Percentiles rank a stretch among this genome's conserved stretches.
These are phyloP conservation scores for Enoplosus armatus DNA, from an alignment of 2,797 vertebrate species.

Conservation along the genomic window DNA sequence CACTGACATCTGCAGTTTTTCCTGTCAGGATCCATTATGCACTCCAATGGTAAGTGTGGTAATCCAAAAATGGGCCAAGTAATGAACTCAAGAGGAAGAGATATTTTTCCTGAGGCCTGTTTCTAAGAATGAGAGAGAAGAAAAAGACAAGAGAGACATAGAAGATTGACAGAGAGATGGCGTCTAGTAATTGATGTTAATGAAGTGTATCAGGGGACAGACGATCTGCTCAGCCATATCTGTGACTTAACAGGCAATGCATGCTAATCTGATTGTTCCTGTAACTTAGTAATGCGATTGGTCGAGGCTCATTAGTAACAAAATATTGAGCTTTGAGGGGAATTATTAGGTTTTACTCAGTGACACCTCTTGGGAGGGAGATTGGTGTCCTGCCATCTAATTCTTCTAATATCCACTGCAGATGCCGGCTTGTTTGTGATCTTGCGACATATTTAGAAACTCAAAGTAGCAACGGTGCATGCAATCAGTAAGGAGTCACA, in stretches of 20 bases:
- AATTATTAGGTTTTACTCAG: slow-evolving; percentile 49
- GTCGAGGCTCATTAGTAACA: slow-evolving; percentile 69
- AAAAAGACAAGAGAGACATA: background rate
- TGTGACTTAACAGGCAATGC: slow-evolving; percentile 26
- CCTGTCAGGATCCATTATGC: slow-evolving; percentile 56
- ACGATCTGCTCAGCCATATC: slow-evolving; percentile 56
- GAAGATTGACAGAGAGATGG: background rate
- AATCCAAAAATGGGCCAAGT: slow-evolving; percentile 41
- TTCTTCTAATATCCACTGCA: slow-evolving; percentile 33
- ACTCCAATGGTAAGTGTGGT: slow-evolving; percentile 47
- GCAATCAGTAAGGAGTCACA: slow-evolving; percentile 20
- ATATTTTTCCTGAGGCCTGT: slow-evolving; percentile 35
- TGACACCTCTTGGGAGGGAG: slow-evolving; percentile 42
- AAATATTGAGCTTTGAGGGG: slow-evolving; percentile 50
- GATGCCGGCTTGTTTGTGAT: slow-evolving; percentile 49
- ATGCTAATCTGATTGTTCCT: slow-evolving; percentile 59
- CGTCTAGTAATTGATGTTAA: slow-evolving; percentile 30
- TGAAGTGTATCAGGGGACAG: slow-evolving; percentile 42
- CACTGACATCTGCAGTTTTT: slow-evolving; percentile 62
- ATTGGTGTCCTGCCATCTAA: slow-evolving; percentile 55
- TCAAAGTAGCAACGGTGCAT: background rate
- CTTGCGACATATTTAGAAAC: slow-evolving; percentile 22
- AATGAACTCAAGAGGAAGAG: slow-evolving; percentile 50
- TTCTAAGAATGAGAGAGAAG: slow-evolving; percentile 21
- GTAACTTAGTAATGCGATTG: slow-evolving; percentile 55